Base-by-base conservation (phyloP, 92 coral and sea anemone species). In the Porites evermanni region DNA sequence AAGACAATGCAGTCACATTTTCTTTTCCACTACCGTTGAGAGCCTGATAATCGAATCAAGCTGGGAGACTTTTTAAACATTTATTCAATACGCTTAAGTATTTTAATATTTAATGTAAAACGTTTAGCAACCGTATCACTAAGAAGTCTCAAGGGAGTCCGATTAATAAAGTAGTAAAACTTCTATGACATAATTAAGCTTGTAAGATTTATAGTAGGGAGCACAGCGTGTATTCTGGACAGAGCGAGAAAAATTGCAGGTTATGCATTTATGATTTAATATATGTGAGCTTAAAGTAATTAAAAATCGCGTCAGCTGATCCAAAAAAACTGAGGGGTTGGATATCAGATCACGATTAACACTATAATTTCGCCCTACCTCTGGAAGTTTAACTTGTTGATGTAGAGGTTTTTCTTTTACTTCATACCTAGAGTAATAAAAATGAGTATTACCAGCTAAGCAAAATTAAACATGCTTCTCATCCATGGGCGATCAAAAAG, bases 381-480 rank as follows among this genome's bases (percentile, higher is more conserved):
- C 78, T 3, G 86, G 70, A 11, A 54, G 70, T 64, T 81, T 81
- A 4, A 47, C 59, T 47, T 24, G 38, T n/a, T 70, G 29, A 2
- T 76, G 86, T 1, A 32, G 47, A 2, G 86, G 86, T 23, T 64
- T 81, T 44, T 32, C 78, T 44, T 70, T 81, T 6, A 24, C 86
- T 10, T 81, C 86, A 12, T 81, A 81, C 59, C 86, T 70, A 71
- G 24, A 38, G 24, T 38, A 38, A 38, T 38, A 38, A 3, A 38
- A 38, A 38, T 4, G 0, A 38, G 47, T 0, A 38, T 8, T 0
- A 17, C 16, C 12, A 51, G 75, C 29, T 7, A 70, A 18, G 44
- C 7, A 12, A 71, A 81, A 75, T 53, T 67, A 53, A 70, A 61
- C 29, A 68, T 13, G 69, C 12, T 7, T 24, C 51, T 51, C 54